Base-by-base conservation (phyloP, 1,140 invertebrate genomes). In the Drosophila ananassae region DNA sequence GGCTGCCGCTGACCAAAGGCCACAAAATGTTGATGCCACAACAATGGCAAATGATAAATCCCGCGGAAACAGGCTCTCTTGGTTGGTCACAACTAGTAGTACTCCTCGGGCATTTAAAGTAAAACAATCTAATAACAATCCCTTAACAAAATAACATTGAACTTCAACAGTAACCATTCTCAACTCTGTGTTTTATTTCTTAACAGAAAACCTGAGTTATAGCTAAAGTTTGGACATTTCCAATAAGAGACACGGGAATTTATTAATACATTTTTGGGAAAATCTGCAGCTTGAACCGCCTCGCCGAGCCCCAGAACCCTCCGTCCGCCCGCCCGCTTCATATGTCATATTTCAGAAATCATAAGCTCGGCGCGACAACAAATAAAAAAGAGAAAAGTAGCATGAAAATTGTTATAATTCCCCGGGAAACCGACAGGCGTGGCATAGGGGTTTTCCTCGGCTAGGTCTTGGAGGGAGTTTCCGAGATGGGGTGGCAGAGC, bases 391-490 rank as follows among this genome's bases (percentile, higher is more conserved):
- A 85, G 71, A 79, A 79, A 79, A 79, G 77, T 80, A 89, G 77
- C 81, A 89, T 84, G 84, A 89, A 69, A 89, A 89, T 84, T 89
- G 84, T 89, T 89, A 89, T 89, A 89, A 89, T 89, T 89, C 73
- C 63, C 59, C 73, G 47, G 61, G 51, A 75, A 80, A 63, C 63
- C 73, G 74, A 79, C 54, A 50, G 56, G 62, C 61, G n/a, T 60
- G 50, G 47, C 22, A 56, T 30, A n/a, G 17, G 41, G 55, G 48
- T 21, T 47, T 47, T 47, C 21, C 9, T 21, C 1, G 37, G 25
- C 25, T 24, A 62, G 52, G 44, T 44, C n/a, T 32, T 10, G 1
- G 17, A 32, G 21, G 30, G 17, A 1, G 9, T 8, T 30, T 13
- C 2, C 3, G 10, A n/a, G 32, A 12, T 0, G 50, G 5, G 9